Conservation (phyloP, 2,113 vertebrate species). For the Orthonyx spaldingii region DNA sequence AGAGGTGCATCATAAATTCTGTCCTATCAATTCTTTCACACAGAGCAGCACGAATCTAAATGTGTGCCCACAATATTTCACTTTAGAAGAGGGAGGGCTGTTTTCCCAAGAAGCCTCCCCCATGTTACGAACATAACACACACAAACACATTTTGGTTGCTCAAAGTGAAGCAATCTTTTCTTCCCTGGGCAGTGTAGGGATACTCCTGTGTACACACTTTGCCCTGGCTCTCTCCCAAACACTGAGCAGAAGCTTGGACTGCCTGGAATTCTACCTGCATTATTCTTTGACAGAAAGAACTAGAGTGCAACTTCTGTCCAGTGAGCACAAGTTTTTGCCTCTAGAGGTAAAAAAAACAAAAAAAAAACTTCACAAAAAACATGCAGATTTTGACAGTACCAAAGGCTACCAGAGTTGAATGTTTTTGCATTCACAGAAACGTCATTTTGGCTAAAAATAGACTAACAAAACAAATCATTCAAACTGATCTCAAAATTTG, state of each 20-base stretch:
- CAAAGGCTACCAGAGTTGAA: neutral
- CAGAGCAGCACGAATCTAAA: neutral
- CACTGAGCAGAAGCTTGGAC: neutral
- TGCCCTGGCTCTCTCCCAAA: neutral
- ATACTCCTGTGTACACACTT: neutral
- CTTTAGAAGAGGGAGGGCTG: neutral
- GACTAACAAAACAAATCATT: neutral
- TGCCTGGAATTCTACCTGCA: neutral
- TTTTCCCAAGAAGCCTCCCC: neutral
- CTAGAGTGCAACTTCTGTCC: neutral
- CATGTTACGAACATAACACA: neutral
- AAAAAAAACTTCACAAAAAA: neutral
- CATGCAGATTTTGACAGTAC: neutral
- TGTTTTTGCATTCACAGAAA: neutral
- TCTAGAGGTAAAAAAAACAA: neutral
- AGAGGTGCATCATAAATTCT: neutral
- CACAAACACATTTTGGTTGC: neutral
- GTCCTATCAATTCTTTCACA: neutral
- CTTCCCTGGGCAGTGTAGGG: accelerated
- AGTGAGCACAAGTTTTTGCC: neutral
- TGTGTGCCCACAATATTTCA: neutral
- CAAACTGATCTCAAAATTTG: neutral
- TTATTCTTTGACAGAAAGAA: neutral
- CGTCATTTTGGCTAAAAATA: neutral
- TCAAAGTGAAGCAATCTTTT: neutral